Conservation (phyloP, 2,113 vertebrate genomes). For the Phycodurus eques region DNA sequence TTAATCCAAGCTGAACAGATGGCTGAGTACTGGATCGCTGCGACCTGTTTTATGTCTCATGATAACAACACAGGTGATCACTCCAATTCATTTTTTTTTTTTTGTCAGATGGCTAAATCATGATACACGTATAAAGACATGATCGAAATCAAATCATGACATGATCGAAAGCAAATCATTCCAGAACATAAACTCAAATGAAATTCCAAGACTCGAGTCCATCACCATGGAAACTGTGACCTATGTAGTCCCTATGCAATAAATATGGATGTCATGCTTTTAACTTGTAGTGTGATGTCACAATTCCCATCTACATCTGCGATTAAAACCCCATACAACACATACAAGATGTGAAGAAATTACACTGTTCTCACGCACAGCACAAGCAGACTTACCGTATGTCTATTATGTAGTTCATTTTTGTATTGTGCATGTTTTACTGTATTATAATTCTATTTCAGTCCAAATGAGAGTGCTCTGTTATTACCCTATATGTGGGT, state of each 20-base stretch:
- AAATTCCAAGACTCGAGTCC: background rate
- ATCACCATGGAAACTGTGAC: conserved; percentile 46
- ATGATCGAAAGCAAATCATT: conserved; percentile 8
- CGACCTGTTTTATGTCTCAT: background rate
- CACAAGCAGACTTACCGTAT: background rate
- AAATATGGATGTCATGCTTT: background rate
- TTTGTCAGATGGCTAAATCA: background rate
- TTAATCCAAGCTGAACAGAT: background rate
- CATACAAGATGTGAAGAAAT: background rate
- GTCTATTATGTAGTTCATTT: background rate
- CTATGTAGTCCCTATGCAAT: background rate
- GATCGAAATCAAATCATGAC: conserved; percentile 6
- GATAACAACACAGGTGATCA: background rate
- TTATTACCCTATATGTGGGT: background rate
- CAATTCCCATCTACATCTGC: conserved; percentile 1
- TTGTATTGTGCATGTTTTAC: background rate
- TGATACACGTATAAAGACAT: conserved; percentile 2
- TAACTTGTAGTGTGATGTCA: conserved; percentile 16
- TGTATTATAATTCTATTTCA: background rate
- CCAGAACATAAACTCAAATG: background rate
- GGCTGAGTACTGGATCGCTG: background rate
- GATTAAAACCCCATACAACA: conserved; percentile 3
- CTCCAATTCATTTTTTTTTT: background rate
- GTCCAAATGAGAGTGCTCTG: too few species aligned
- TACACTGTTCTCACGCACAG: background rate